phyloP scores from a whole-genome alignment of 2,797 vertebrate species.

The Eptatretus atami region DNA sequence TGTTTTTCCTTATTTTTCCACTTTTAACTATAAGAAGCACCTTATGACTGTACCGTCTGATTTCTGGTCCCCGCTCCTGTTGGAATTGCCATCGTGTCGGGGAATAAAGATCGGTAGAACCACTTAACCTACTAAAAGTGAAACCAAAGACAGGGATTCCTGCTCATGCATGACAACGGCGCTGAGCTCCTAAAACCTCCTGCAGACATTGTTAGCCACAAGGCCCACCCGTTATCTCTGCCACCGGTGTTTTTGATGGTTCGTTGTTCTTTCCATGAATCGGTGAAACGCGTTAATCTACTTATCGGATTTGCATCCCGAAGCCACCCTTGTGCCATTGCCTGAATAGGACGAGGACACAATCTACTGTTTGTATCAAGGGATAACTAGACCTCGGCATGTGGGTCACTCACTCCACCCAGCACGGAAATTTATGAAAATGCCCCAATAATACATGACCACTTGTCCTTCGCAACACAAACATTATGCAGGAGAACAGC shows the following conservation, averaged over 20 bases:
- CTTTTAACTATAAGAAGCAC: too few relatives aligned
- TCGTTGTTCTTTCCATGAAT: neutral
- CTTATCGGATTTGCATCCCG: constrained; percentile 5
- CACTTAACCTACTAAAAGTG: constrained; percentile 1
- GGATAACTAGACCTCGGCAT: too few relatives aligned
- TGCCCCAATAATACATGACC: too few relatives aligned
- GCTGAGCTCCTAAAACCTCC: neutral
- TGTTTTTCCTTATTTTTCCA: too few relatives aligned
- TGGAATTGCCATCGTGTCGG: constrained; percentile 3
- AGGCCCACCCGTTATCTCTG: constrained; percentile 1
- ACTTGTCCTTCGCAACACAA: too few relatives aligned
- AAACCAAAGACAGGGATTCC: constrained; percentile 1
- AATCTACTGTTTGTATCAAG: too few relatives aligned
- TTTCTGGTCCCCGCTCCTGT: too few relatives aligned
- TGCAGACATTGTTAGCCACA: neutral
- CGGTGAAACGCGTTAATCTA: neutral
- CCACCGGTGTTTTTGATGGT: neutral
- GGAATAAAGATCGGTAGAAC: constrained; percentile 3
- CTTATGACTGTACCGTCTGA: too few relatives aligned
- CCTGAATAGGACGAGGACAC: neutral
- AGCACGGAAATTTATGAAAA: too few relatives aligned
- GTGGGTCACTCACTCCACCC: too few relatives aligned
- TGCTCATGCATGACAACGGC: constrained; percentile 1
- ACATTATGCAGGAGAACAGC: too few relatives aligned
- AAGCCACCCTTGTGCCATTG: neutral